Percentiles rank a stretch among this genome's conserved stretches.
phyloP scores from a whole-genome alignment of 2,888 invertebrate genomes.

The Isotomurus palustris region DNA sequence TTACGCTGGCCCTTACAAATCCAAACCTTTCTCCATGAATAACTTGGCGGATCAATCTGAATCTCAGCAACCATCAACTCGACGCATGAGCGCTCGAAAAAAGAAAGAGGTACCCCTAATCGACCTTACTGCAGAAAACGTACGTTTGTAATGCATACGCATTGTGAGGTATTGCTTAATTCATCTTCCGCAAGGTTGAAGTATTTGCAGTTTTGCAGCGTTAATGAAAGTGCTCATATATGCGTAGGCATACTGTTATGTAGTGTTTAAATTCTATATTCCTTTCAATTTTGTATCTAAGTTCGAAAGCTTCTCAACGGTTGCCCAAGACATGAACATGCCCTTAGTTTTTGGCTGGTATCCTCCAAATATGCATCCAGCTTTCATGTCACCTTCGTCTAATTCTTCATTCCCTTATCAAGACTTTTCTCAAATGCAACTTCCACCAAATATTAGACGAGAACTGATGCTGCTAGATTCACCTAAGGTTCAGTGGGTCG shows the following conservation, averaged over 20 bases:
- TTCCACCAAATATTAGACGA: neutral
- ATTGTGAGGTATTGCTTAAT: neutral
- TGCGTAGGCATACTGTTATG: too few species aligned
- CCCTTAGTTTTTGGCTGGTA: conserved; percentile 43
- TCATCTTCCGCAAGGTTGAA: too few species aligned
- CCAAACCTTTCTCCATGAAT: conserved; percentile 32
- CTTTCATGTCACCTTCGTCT: conserved; percentile 25
- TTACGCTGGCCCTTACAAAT: conserved; percentile 20
- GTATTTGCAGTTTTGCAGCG: too few species aligned
- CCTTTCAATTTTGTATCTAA: too few species aligned
- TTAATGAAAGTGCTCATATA: too few species aligned
- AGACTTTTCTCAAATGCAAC: conserved; percentile 3
- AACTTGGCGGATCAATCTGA: conserved; percentile 18
- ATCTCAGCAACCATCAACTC: conserved; percentile 18
- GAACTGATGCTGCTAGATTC: neutral
- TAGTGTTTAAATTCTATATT: too few species aligned
- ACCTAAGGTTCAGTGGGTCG: too few species aligned
- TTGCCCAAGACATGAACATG: conserved; percentile 37
- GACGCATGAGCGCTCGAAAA: conserved; percentile 31
- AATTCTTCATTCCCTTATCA: conserved; percentile 2
- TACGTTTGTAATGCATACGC: neutral
- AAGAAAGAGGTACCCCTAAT: conserved; percentile 37
- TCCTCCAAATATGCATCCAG: conserved; percentile 33
- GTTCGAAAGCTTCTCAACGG: conserved; percentile 42
- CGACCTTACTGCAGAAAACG: neutral